Evolutionary conservation across 2,797 vertebrate genomes (phyloP), one percentile per base, ranked within the genome.

Genomic region (Rhadinocentrus ornatus): DNA sequence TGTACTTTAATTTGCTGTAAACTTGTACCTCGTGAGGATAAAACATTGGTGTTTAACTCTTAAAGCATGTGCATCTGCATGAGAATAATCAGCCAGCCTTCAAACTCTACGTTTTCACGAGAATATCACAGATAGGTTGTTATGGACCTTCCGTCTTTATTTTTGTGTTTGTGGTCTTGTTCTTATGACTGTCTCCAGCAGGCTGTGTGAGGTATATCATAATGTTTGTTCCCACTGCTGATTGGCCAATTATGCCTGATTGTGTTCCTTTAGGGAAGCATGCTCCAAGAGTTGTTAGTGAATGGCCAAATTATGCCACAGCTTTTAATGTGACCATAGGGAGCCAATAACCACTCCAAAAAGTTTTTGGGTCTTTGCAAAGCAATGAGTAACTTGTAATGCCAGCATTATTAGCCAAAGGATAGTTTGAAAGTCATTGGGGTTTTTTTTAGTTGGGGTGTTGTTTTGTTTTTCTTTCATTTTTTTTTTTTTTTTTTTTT

Each of bases 161-260:
- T 83, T 82, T 73, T 69, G 52, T 71, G 62, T 62, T 84, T 75
- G 24, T 72, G 66, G 69, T 73, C 73, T 75, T 71, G 59, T 85
- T 73, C 70, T 41, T 26, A 22, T 48, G 66, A 66, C 69, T 73
- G 61, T 76, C 57, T 81, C 71, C 76, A 73, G 68, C 81, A 75
- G 78, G 69, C 65, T 32, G 84, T 88, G 88, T 90, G 90, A 82
- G 86, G 88, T 88, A 87, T 84, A 81, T 77, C 35, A 79, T 82
- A 79, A 63, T 89, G 86, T 90, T 90, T 90, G 86, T 86, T 90
- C 85, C 74, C 81, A 62, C 53, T 88, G 86, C 70, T 91, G 91
- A 93, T 91, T 91, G 91, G 87, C 82, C 88, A 90, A 93, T 93
- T 93, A 91, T 77, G 80, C 44, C 83, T 93, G 91, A 93, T 93